Evolutionary conservation across 2,113 vertebrate genomes (phyloP).

Genomic region (Eptatretus burgeri): DNA sequence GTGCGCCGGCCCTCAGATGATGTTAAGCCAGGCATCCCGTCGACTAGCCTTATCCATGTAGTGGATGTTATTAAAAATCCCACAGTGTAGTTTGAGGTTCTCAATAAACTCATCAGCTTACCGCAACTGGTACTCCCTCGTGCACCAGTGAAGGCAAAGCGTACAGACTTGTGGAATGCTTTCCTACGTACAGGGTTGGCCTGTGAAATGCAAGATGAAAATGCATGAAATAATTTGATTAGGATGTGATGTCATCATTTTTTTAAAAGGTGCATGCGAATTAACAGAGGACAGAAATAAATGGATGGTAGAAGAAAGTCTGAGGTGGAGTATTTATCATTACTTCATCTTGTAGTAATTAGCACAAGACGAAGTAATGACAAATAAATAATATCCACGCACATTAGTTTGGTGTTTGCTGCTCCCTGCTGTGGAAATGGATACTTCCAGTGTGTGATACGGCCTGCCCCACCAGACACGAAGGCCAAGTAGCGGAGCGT

Average conservation of each 20-base stretch:
- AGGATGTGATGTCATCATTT: not conserved
- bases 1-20: too few species aligned
- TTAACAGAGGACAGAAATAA: constrained; percentile 3
- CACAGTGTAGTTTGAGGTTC: too few species aligned
- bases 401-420: constrained; percentile 43
- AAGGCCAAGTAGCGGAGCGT: constrained; percentile 67
- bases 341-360: not conserved
- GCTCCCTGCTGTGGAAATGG: constrained; percentile 27
- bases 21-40: too few species aligned
- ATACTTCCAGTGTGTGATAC: constrained; percentile 36
- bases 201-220: constrained; percentile 15
- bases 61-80: too few species aligned
- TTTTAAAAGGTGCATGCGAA: too few species aligned
- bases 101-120: constrained; percentile 19
- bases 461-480: constrained; percentile 31
- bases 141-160: constrained; percentile 59
- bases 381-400: constrained; percentile 13
- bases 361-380: not conserved
- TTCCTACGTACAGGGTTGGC: constrained; percentile 61
- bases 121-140: constrained; percentile 50
- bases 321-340: not conserved
- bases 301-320: not conserved
- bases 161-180: constrained; percentile 44
- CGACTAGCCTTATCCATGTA: too few species aligned
- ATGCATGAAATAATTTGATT: not conserved